These are phyloP conservation scores for Carterocephalus palaemon DNA, from an alignment of 2,888 invertebrate species.

Conservation along the genomic window DNA sequence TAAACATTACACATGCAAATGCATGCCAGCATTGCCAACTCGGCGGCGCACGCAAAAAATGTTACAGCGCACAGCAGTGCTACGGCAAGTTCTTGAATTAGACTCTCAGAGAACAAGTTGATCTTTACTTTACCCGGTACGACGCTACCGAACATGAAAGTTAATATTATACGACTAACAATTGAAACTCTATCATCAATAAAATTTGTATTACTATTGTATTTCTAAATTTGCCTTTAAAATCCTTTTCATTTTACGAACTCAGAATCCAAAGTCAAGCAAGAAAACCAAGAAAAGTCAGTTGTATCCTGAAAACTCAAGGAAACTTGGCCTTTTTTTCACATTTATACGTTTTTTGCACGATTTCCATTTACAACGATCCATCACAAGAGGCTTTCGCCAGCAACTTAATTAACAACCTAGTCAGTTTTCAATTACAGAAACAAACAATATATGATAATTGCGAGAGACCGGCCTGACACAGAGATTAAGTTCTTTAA, in stretches of 20 bases:
- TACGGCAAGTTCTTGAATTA: conserved; percentile 6
- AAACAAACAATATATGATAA: conserved; percentile 61
- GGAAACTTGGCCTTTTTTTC: conserved; percentile 14
- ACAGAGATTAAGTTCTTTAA: conserved; percentile 26
- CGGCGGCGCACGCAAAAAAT: conserved; percentile 50
- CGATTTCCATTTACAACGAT: conserved; percentile 57
- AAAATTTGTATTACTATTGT: too few relatives aligned
- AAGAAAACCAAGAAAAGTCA: too few relatives aligned
- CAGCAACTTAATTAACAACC: conserved; percentile 65
- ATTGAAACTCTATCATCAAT: too few relatives aligned
- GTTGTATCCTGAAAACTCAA: background rate
- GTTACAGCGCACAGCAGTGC: background rate
- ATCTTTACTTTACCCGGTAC: too few relatives aligned
- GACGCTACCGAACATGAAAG: too few relatives aligned
- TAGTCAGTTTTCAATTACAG: conserved; percentile 66
- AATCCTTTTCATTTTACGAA: too few relatives aligned
- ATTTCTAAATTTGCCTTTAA: too few relatives aligned
- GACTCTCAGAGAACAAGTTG: too few relatives aligned
- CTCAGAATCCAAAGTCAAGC: too few relatives aligned
- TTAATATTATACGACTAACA: too few relatives aligned
- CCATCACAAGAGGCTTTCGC: conserved; percentile 63
- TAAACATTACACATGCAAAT: conserved; percentile 68
- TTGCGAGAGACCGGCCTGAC: conserved; percentile 34
- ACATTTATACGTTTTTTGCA: conserved; percentile 4
- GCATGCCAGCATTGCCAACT: conserved; percentile 60